Evolutionary conservation across 2,797 vertebrate genomes (phyloP).

Genomic region (Pempheris klunzingeri): DNA sequence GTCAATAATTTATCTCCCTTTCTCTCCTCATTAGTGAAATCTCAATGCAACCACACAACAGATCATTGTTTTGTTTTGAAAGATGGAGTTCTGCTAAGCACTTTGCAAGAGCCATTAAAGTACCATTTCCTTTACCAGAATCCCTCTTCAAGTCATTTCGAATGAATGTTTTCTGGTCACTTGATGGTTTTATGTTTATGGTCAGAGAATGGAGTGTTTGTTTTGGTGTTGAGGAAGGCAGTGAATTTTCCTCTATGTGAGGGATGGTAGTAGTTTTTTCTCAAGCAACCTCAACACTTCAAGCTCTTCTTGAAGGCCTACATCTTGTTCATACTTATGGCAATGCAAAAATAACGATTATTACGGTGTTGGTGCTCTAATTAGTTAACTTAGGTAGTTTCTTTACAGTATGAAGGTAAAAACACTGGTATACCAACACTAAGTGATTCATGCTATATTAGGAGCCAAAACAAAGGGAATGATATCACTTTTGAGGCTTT

Average conservation of each 20-base stretch:
- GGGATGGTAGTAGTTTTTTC: constrained; percentile 11
- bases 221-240: constrained; percentile 40
- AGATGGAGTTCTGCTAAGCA: constrained; percentile 68
- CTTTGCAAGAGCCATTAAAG: constrained; percentile 77
- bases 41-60: constrained; percentile 62
- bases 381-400: no score
- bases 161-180: constrained; percentile 37
- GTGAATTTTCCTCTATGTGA: constrained; percentile 29
- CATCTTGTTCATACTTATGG: constrained; percentile 23
- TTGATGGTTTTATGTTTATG: constrained; percentile 51
- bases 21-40: constrained; percentile 77
- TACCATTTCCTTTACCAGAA: constrained; percentile 70
- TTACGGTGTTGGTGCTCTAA: background rate
- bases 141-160: constrained; percentile 49
- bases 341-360: background rate
- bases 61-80: constrained; percentile 77
- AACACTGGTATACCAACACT: background rate
- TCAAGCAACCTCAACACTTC: constrained; percentile 4
- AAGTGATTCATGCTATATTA: background rate
- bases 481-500: background rate
- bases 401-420: background rate
- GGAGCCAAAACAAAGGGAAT: background rate
- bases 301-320: constrained; percentile 28
- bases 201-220: constrained; percentile 51
- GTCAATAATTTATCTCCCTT: constrained; percentile 69